Conservation (phyloP, 2,113 vertebrate genomes). For the Tylochromis polylepis region DNA sequence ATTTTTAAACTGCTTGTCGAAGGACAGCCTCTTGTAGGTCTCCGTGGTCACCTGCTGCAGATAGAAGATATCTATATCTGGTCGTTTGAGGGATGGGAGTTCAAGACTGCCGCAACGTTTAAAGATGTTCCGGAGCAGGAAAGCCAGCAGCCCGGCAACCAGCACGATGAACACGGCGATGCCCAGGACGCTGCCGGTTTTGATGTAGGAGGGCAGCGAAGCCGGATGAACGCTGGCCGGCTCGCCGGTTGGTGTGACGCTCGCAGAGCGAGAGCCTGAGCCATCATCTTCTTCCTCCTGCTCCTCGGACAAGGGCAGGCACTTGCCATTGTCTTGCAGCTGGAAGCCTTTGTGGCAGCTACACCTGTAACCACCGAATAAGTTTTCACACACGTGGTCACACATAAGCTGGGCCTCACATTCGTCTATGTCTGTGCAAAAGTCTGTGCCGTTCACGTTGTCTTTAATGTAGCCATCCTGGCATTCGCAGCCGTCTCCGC, state of each 20-base stretch:
- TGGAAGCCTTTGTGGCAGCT: not conserved
- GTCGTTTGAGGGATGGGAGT: not conserved
- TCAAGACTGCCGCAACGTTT: conserved; percentile 18
- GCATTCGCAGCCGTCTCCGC: conserved; percentile 8
- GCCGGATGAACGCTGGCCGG: not conserved
- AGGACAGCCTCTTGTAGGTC: conserved; percentile 52
- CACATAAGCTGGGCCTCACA: not conserved
- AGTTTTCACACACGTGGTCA: conserved; percentile 13
- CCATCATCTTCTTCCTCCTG: rapidly evolving
- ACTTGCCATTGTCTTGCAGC: not conserved
- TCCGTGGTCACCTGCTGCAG: conserved; percentile 64
- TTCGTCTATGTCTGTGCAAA: conserved; percentile 46
- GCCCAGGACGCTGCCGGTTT: conserved; percentile 54
- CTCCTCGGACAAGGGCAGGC: not conserved
- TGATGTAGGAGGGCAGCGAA: conserved; percentile 34
- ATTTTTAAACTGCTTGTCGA: conserved; percentile 19
- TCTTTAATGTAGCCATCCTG: conserved; percentile 21
- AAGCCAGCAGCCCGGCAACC: not conserved
- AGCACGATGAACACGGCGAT: conserved; percentile 28
- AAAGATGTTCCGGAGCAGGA: not conserved
- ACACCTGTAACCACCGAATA: conserved; percentile 19
- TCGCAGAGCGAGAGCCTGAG: rapidly evolving
- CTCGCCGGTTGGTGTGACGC: rapidly evolving
- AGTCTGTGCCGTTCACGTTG: rapidly evolving
- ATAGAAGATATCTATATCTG: conserved; percentile 47